Conservation (phyloP, 2,888 invertebrate species). For the Tolmerus cingulatus region DNA sequence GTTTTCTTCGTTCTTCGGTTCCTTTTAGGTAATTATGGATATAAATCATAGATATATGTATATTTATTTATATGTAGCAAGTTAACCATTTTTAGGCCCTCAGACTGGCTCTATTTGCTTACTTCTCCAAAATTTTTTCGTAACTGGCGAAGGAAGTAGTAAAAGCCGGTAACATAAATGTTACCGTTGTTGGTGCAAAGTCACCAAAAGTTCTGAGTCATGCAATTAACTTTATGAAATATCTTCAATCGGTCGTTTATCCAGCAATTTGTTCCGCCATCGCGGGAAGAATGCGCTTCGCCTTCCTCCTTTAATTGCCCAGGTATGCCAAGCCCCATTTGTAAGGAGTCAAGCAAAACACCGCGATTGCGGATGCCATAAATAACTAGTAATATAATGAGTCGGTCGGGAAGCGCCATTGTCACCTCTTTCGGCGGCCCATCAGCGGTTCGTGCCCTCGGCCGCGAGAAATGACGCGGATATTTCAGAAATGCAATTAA, state of each 20-base stretch:
- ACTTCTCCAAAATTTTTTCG: too few species aligned
- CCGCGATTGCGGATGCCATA: neutral
- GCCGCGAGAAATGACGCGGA: neutral
- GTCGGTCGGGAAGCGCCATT: neutral
- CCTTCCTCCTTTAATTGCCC: neutral
- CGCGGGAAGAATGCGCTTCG: neutral
- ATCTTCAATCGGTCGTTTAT: neutral
- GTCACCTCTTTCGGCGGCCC: conserved; percentile 4
- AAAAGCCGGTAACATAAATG: neutral
- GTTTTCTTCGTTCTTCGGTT: too few species aligned
- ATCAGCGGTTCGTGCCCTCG: conserved; percentile 1
- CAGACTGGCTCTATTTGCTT: too few species aligned
- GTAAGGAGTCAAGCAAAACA: neutral
- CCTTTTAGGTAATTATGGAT: too few species aligned
- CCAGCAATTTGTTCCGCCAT: neutral
- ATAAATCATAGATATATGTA: too few species aligned
- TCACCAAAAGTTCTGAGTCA: neutral
- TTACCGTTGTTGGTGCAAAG: neutral
- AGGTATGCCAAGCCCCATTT: neutral
- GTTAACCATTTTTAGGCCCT: too few species aligned
- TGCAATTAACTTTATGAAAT: neutral
- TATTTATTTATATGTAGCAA: too few species aligned
- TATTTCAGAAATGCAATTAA: conserved; percentile 30
- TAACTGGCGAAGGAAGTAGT: too few species aligned
- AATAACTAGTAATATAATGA: conserved; percentile 10